Evolutionary conservation across 30 jellyfish, hydroid and myxozoan genomes (phyloP).

Genomic region (Clytia hemisphaerica): DNA sequence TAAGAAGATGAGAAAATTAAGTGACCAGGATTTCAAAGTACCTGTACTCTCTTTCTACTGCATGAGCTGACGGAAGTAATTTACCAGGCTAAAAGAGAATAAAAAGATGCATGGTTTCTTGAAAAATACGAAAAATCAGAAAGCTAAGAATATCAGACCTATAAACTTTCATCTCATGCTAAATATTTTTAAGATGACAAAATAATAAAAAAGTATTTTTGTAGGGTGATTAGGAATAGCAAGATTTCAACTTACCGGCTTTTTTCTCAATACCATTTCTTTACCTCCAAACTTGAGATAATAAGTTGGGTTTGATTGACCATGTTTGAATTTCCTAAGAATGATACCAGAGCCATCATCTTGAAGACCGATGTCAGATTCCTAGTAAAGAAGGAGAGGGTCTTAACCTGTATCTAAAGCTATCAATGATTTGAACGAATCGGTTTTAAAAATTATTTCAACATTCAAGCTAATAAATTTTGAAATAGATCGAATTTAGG

Average conservation of each 20-base stretch:
- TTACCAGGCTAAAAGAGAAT: slow-evolving; percentile 79
- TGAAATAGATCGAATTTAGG: no score
- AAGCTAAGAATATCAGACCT: neutral
- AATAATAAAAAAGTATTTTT: neutral
- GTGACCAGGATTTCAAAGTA: neutral
- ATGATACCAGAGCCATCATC: slow-evolving; percentile 45
- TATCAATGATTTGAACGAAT: no score
- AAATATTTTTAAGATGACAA: neutral
- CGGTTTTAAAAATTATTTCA: no score
- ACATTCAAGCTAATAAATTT: no score
- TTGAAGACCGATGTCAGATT: neutral
- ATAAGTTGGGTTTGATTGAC: slow-evolving; percentile 90
- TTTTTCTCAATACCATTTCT: slow-evolving; percentile 70
- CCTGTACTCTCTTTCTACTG: slow-evolving; percentile 90
- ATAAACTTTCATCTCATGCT: neutral
- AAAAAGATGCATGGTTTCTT: neutral
- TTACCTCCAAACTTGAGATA: slow-evolving; percentile 65
- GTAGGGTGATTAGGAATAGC: neutral
- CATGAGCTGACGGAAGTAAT: slow-evolving; percentile 91
- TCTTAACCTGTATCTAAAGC: no score
- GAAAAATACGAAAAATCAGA: neutral
- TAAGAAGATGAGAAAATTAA: neutral
- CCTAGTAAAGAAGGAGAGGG: no score
- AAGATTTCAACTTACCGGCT: slow-evolving; percentile 55
- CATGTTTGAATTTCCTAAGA: slow-evolving; percentile 74